Evolutionary conservation across 2,797 vertebrate species (phyloP), one percentile per base, ranked within the genome.

Genomic region (Lateolabrax maculatus): DNA sequence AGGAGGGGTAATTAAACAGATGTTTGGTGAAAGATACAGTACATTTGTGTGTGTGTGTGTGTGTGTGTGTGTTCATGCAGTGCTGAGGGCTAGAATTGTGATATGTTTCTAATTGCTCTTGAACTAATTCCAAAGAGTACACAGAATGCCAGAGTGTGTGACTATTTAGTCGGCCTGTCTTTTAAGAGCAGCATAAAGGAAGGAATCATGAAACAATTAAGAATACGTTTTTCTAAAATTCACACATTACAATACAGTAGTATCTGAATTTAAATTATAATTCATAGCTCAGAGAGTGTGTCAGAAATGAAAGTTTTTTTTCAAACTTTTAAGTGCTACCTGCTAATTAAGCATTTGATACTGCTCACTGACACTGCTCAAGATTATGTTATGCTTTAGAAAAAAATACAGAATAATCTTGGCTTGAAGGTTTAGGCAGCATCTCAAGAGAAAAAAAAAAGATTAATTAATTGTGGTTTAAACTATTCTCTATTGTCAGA

Each of bases 1-100:
- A 46, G 79, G 34, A 90, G 87, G 87, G 66, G 43, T 84, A 84
- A 91, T 91, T 89, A 88, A 84, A 83, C 84, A 89, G 86, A 87
- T 89, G 87, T 89, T 87, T 83, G 56, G 84, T 64, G 74, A 70
- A 80, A 85, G 89, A 88, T 87, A 81, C 61, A 78, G 71, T 78
- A 46, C 65, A 83, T 75, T 65, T 44, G 61, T 21, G 39, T 53
- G 36, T 64, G 64, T 48, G 31, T 19, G n/a, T 34, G 11, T 31
- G 46, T 23, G 25, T 46, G 70, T 31, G 48, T 43, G 46, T 29
- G 48, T 37, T n/a, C 25, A 27, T 44, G 58, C 58, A 56, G 70
- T 23, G 84, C 69, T 73, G 31, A 70, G 34, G 81, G 87, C 75
- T 49, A 62, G 31, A 81, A 75, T 52, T 71, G 71, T 53, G 64